phyloP scores from a whole-genome alignment of 2,797 vertebrate genomes.

The Protonibea diacanthus region DNA sequence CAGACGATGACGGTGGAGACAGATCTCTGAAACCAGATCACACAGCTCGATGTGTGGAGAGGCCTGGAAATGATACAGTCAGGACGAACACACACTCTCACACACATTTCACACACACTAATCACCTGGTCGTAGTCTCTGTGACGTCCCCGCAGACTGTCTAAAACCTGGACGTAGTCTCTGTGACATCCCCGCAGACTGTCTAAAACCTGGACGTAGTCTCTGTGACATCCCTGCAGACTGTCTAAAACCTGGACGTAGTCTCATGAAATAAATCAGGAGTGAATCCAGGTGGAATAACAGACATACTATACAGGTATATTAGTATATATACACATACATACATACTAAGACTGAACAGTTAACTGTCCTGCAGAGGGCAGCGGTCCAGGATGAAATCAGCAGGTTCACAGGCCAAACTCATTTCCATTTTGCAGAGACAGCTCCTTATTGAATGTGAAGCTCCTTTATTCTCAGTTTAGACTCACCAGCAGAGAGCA shows the following conservation, averaged over 20 bases:
- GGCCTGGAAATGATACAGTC: no score
- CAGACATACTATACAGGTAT: not conserved
- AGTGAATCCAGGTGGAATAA: not conserved
- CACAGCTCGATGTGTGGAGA: not conserved
- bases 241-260: no score
- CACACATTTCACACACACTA: no score
- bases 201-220: no score
- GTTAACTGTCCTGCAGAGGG: not conserved
- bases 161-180: no score
- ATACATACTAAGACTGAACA: no score
- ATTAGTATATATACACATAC: no score
- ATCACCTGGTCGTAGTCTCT: no score
- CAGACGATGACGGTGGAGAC: not conserved
- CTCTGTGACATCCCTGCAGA: no score
- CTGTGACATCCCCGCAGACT: no score
- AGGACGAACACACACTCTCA: no score
- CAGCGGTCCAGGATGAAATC: not conserved
- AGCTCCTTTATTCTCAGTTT: slow-evolving; percentile 34
- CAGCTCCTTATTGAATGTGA: slow-evolving; percentile 42
- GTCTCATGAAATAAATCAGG: not conserved
- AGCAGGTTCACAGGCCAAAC: slow-evolving; percentile 23
- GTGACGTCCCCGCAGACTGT: no score
- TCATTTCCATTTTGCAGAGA: slow-evolving; percentile 61
- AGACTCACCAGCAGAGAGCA: slow-evolving; percentile 8
- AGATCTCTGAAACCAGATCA: slow-evolving; percentile 9